phyloP scores from a whole-genome alignment of 2,113 vertebrate species.

The Promerops cafer region DNA sequence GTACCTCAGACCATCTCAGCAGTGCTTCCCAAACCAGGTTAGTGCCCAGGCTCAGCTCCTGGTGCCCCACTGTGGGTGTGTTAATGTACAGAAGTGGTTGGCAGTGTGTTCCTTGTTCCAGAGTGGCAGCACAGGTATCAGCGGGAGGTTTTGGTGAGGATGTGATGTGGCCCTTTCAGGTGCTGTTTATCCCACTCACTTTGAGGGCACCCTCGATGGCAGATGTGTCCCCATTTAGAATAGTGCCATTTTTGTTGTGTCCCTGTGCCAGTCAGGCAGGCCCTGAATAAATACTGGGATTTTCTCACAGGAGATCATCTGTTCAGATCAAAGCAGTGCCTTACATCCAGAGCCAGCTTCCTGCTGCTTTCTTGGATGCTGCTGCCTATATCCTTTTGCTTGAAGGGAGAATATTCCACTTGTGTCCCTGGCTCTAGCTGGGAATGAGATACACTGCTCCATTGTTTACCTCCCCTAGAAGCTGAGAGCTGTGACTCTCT shows the following conservation, averaged over 20 bases:
- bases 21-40: not conserved
- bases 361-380: conserved; percentile 24
- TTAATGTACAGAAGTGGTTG: not conserved
- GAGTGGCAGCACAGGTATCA: not conserved
- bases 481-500: not conserved
- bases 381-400: not conserved
- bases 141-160: not conserved
- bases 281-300: not conserved
- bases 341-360: conserved; percentile 32
- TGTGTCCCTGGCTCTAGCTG: not conserved
- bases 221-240: not conserved
- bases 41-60: not conserved
- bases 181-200: not conserved
- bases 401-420: not conserved
- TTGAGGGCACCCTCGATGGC: not conserved
- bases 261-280: not conserved
- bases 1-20: not conserved
- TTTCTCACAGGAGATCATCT: conserved; percentile 48
- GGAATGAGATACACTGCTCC: not conserved
- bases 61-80: rapidly evolving
- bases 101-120: not conserved
- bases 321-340: not conserved
- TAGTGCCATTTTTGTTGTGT: not conserved
- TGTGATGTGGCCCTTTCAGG: not conserved
- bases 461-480: not conserved